Evolutionary conservation across 1,140 invertebrate genomes (phyloP).

Genomic region (Platyscapa corneri): DNA sequence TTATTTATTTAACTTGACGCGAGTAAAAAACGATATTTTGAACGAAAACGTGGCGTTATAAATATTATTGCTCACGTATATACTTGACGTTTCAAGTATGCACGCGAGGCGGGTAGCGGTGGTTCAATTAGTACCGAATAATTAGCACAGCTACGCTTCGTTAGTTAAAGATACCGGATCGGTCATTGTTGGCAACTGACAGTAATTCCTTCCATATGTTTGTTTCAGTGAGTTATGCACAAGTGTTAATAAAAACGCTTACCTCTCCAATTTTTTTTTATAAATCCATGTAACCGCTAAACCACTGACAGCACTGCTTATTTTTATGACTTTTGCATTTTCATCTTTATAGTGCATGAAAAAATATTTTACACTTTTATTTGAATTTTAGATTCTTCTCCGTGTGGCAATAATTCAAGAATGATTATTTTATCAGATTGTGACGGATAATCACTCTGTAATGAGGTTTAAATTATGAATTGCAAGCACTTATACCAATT

Average conservation of each 20-base stretch:
- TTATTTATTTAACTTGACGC: too few relatives aligned
- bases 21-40: too few relatives aligned
- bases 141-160: slow-evolving; percentile 66
- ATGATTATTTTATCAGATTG: neutral
- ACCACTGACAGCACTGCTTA: neutral
- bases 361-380: neutral
- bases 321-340: neutral
- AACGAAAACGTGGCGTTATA: too few relatives aligned
- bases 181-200: slow-evolving; percentile 60
- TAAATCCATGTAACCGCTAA: neutral
- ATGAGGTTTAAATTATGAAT: neutral
- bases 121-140: slow-evolving; percentile 65
- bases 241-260: slow-evolving; percentile 23
- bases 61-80: neutral
- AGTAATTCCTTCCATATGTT: slow-evolving; percentile 56
- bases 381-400: neutral
- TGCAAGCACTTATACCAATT: neutral
- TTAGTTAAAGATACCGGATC: slow-evolving; percentile 65
- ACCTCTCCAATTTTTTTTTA: neutral
- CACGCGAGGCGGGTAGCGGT: neutral
- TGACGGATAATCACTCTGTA: neutral
- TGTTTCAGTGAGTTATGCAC: neutral
- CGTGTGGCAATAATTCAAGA: neutral
- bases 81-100: neutral
- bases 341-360: neutral